These are phyloP conservation scores for Plebejus anna DNA, from an alignment of 2,888 invertebrate genomes.

Conservation along the genomic window DNA sequence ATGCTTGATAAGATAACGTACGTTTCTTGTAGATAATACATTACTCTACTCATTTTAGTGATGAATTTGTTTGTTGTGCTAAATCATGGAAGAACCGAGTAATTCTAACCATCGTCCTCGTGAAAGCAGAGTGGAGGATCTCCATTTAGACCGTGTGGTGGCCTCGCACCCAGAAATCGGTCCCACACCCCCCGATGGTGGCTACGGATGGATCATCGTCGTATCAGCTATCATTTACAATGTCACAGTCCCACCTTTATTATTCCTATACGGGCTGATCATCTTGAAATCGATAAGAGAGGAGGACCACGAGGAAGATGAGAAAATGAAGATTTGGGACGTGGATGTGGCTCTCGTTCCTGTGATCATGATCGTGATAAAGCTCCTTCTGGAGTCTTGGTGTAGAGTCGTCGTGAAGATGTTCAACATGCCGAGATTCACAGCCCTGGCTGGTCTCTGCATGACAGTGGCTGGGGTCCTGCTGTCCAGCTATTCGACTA, in stretches of 20 bases:
- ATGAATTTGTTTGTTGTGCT: slow-evolving; percentile 55
- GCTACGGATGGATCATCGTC: slow-evolving; percentile 84
- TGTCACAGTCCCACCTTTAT: slow-evolving; percentile 78
- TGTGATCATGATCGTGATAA: slow-evolving; percentile 79
- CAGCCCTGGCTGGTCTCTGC: slow-evolving; percentile 78
- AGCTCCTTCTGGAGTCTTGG: slow-evolving; percentile 81
- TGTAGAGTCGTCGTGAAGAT: slow-evolving; percentile 76
- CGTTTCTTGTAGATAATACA: slow-evolving; percentile 60
- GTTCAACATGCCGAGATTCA: slow-evolving; percentile 80
- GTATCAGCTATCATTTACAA: slow-evolving; percentile 80
- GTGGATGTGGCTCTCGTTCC: slow-evolving; percentile 80
- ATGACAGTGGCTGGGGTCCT: slow-evolving; percentile 80
- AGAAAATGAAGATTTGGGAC: slow-evolving; percentile 75
- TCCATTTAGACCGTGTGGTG: slow-evolving; percentile 80
- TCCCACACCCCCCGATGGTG: slow-evolving; percentile 83
- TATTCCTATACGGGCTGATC: slow-evolving; percentile 78
- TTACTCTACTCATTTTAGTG: slow-evolving; percentile 51
- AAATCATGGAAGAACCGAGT: slow-evolving; percentile 55
- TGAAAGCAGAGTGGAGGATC: slow-evolving; percentile 55
- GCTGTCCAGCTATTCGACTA: slow-evolving; percentile 72
- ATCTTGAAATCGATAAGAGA: slow-evolving; percentile 73
- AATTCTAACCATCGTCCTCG: slow-evolving; percentile 42
- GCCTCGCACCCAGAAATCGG: slow-evolving; percentile 83
- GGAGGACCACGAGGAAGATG: slow-evolving; percentile 66
- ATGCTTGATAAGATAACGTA: slow-evolving; percentile 74